Evolutionary conservation across 2,888 invertebrate genomes (phyloP).

Genomic region (Pharmacophagus antenor): DNA sequence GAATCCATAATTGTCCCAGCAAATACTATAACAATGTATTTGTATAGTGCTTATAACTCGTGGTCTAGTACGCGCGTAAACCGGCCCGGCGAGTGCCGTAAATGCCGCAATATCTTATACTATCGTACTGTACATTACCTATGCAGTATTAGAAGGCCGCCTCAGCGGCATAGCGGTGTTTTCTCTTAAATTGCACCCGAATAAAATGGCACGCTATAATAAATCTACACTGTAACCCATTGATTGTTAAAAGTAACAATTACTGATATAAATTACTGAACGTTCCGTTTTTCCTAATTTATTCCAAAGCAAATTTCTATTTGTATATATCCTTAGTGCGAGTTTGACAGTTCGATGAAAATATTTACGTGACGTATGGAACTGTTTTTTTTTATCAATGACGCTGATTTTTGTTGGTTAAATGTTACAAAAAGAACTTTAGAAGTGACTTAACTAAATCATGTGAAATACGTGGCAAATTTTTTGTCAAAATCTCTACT

Average conservation of each 20-base stretch:
- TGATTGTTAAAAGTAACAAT: neutral
- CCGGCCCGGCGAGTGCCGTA: conserved; percentile 62
- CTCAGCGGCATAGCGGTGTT: conserved; percentile 61
- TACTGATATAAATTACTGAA: neutral
- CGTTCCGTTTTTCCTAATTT: conserved; percentile 26
- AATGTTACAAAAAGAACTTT: conserved; percentile 28
- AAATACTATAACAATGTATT: conserved; percentile 74
- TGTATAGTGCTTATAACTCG: conserved; percentile 52
- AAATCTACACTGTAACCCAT: conserved; percentile 10
- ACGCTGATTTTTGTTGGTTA: conserved; percentile 31
- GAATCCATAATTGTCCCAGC: conserved; percentile 63
- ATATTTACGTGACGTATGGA: conserved; percentile 57
- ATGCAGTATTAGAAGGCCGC: conserved; percentile 74
- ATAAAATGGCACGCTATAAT: conserved; percentile 20
- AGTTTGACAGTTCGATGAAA: conserved; percentile 71
- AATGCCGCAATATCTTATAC: conserved; percentile 47
- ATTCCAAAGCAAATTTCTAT: conserved; percentile 13
- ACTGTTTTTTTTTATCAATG: conserved; percentile 39
- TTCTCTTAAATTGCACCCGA: conserved; percentile 38
- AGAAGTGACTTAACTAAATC: conserved; percentile 25
- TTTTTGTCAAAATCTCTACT: conserved; percentile 2
- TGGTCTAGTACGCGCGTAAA: conserved; percentile 46
- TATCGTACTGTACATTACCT: conserved; percentile 54
- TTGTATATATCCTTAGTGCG: conserved; percentile 44
- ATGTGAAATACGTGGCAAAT: conserved; percentile 29